Base-by-base conservation (phyloP, 2,113 vertebrate genomes). In the Plectropomus leopardus region DNA sequence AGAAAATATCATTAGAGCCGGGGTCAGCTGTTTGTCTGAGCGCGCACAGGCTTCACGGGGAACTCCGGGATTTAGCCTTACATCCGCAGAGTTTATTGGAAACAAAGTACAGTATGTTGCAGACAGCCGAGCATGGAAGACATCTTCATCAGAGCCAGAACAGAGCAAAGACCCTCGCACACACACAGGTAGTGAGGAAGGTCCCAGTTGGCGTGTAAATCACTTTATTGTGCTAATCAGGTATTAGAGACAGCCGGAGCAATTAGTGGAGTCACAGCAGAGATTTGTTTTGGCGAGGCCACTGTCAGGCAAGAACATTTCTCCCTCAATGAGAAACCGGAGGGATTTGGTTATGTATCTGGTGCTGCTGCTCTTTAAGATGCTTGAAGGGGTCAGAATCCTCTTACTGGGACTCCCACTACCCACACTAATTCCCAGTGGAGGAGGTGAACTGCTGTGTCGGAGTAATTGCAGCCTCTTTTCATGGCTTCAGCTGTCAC, bases 161-260 rank as follows among this genome's bases (percentile, higher is more conserved):
- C n/a, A 77, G 14, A 79, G 70, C 17, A 40, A 42, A 78, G 70
- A 68, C 24, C 21, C 51, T 32, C 30, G n/a, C n/a, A 45, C 42
- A 28, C 4, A 58, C 54, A 66, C 59, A 67, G 30, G 76, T 24
- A 71, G n/a, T 19, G 59, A 32, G 17, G 65, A 70, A 42, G 53
- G 15, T 47, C 61, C 60, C 68, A 66, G 73, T 78, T 84, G 76
- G 69, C 26, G 2, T 51, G 21, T 77, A 67, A 84, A 86, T 84
- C 63, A 77, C 66, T 80, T 88, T 34, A 87, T 79, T 76, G 59
- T 69, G 66, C 63, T 85, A 86, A 91, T 84, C 76, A 66, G 78
- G 80, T 77, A 76, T 88, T 85, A 84, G 55, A 72, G 65, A 55
- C 70, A 48, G 78, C 47, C 16, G 5, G 45, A 69, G 54, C 64